phyloP scores from a whole-genome alignment of 2,888 invertebrate species.

The Drosophila kanekoi region DNA sequence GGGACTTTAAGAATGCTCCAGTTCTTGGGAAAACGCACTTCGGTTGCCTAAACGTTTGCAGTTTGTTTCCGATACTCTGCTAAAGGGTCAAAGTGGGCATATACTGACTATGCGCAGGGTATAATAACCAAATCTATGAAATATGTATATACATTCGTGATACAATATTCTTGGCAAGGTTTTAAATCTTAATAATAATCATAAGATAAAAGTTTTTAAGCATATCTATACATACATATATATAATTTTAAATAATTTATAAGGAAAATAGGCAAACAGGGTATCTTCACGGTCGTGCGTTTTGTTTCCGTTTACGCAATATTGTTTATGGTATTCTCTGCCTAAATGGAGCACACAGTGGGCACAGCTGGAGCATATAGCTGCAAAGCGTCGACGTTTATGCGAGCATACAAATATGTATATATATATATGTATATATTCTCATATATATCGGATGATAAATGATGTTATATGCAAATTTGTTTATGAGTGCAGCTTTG shows the following conservation, averaged over 20 bases:
- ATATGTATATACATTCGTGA: too few relatives aligned
- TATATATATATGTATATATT: slow-evolving; percentile 3
- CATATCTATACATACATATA: too few relatives aligned
- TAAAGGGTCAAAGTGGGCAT: too few relatives aligned
- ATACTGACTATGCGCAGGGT: too few relatives aligned
- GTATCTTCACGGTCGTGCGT: neutral
- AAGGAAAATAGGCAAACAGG: neutral
- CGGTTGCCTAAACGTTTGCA: slow-evolving; percentile 13
- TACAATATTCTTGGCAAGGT: too few relatives aligned
- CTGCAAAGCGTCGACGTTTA: slow-evolving; percentile 23
- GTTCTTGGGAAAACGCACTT: slow-evolving; percentile 33
- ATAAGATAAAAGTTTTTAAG: too few relatives aligned
- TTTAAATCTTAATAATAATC: too few relatives aligned
- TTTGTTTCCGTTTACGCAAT: slow-evolving; percentile 29
- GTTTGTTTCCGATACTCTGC: slow-evolving; percentile 10
- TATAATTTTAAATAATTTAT: neutral
- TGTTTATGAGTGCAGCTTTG: slow-evolving; percentile 63
- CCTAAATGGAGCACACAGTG: slow-evolving; percentile 53
- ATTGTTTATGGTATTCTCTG: slow-evolving; percentile 33
- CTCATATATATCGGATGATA: slow-evolving; percentile 46
- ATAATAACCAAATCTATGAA: too few relatives aligned
- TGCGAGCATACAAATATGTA: neutral
- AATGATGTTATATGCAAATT: slow-evolving; percentile 72
- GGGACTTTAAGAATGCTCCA: slow-evolving; percentile 32
- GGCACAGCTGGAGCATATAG: slow-evolving; percentile 53